Evolutionary conservation across 2,888 invertebrate genomes (phyloP), one percentile per base, ranked within the genome.

Genomic region (Thereva nobilitata): DNA sequence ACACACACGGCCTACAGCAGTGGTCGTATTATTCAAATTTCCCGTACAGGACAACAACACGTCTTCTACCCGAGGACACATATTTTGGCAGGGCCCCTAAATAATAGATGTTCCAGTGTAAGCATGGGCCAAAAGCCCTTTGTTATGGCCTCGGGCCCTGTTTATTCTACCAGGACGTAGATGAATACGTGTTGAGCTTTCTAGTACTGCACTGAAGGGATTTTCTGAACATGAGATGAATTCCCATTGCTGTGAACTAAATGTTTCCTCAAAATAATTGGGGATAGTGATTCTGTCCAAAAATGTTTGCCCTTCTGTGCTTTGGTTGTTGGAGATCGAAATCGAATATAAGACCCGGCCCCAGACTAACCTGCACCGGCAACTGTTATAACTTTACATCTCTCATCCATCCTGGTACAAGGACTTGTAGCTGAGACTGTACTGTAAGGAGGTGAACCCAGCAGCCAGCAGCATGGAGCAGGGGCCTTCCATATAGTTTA

Each of bases 211-310:
- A 40, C 41, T 37, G 12, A 47, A 47, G 59, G 47, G n/a, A 23
- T 10, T 8, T 12, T 23, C 41, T 8, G 41, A 50, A 61, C 61
- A 61, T 41, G 61, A 61, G 61, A 61, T 49, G 61, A 61, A 61
- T 61, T 61, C 61, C 61, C 61, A 49, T 34, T 8, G 50, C 61
- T 45, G 50, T 50, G 61, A 61, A 61, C 61, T 50, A 61, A 61
- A 61, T 61, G 61, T 61, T 61, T 38, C 61, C 61, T 23, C 61
- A 61, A 61, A 50, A 61, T 61, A 61, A 61, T 50, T 61, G 61
- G 41, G 50, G 50, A 40, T 61, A 41, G 50, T 61, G 23, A 23
- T 23, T 23, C 61, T 61, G 50, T 61, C 61, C 61, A 61, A 61
- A 61, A 50, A 50, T 61, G 57, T 45, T 61, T 40, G 50, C 40